Evolutionary conservation across 2,797 vertebrate genomes (phyloP), one percentile per base, ranked within the genome.

Genomic region (Capromys pilorides): DNA sequence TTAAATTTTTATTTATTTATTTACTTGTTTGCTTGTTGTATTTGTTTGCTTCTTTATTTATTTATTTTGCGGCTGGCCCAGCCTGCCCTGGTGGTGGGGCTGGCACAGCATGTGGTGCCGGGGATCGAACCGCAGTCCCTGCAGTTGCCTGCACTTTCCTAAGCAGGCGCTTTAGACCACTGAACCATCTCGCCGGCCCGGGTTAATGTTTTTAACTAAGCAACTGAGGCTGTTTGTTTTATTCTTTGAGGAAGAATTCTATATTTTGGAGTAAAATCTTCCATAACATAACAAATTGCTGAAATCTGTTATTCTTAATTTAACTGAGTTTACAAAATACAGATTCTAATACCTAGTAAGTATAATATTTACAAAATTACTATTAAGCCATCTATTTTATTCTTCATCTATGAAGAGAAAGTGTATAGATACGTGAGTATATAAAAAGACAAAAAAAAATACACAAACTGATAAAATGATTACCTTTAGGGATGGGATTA

Each of bases 231-330:
- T 67, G 31, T 77, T 57, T 81, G 57, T 19, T 89, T 89, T 12
- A 67, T 84, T 57, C 26, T 59, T n/a, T 51, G 28, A n/a, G 73
- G 73, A 73, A 91, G 22, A 94, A 86, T 62, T 81, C 80, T 77
- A 8, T 77, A 59, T 80, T 89, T 89, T 94, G 39, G 73, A 12
- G 28, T 39, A 91, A 91, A 81, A 88, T 88, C 36, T 90, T 41
- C 80, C 3, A 90, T n/a, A 62, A 69, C 2, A 14, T 64, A 85
- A 85, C 21, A 41, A 81, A 86, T 2, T 90, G 14, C 8, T 91
- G 49, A 88, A 61, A 81, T 92, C 31, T 88, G 39, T 39, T 83
- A 71, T 80, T 62, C 61, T 24, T 49, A 84, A 49, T 21, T 94
- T 84, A 93, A 54, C 39, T 75, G 2, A 85, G 36, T n/a, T 51